Percentiles rank a stretch among this genome's conserved stretches.
These are phyloP conservation scores for Melanogrammus aeglefinus DNA, from an alignment of 2,797 vertebrate species.

Conservation along the genomic window DNA sequence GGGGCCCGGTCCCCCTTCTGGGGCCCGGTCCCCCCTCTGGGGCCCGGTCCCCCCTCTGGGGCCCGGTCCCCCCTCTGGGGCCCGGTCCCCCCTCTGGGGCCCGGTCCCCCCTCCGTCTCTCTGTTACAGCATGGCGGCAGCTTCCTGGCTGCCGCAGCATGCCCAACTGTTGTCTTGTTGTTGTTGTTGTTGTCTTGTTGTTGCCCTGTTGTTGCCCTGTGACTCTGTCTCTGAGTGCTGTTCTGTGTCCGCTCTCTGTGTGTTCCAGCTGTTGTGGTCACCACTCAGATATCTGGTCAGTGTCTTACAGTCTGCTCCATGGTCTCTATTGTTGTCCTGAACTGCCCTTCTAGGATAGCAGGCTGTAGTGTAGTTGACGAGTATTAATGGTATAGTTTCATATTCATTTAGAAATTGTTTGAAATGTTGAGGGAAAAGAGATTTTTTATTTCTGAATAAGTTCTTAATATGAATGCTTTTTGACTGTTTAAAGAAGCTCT, in stretches of 20 bases:
- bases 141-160: slow-evolving; percentile 7
- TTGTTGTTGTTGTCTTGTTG: background rate
- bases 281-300: slow-evolving; percentile 12
- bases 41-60: too few relatives aligned
- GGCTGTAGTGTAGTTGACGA: background rate
- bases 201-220: background rate
- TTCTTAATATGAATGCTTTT: background rate
- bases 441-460: background rate
- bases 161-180: background rate
- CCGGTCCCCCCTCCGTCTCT: background rate
- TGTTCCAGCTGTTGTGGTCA: slow-evolving; percentile 14
- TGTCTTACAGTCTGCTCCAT: slow-evolving; percentile 1
- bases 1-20: too few relatives aligned
- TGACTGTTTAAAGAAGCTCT: background rate
- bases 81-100: background rate
- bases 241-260: background rate
- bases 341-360: too few relatives aligned
- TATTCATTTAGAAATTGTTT: background rate
- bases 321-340: slow-evolving; percentile 15
- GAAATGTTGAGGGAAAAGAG: background rate
- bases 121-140: slow-evolving; percentile 3
- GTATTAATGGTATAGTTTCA: background rate
- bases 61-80: background rate
- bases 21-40: background rate
- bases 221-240: background rate